Base-by-base conservation (phyloP, 2,888 invertebrate genomes). In the Hedya salicella region DNA sequence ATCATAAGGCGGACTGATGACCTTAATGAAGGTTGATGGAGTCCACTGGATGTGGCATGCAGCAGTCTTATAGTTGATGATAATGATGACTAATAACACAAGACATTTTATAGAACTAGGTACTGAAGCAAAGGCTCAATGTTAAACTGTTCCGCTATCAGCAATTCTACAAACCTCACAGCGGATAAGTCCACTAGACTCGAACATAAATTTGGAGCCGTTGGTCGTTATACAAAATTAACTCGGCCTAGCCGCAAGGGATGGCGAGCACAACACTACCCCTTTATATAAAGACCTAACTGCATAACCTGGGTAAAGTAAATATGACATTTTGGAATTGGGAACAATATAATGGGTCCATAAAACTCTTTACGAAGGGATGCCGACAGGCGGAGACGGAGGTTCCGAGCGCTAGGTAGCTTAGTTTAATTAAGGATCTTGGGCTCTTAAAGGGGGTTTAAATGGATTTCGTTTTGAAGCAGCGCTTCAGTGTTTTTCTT, bases 191-290 rank as follows among this genome's bases (percentile, higher is more conserved):
- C 52, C 60, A 54, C 54, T 61, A 66, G 61, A 49, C 42, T 53
- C 46, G 14, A 61, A 66, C 66, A 48, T 61, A 61, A 66, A 61
- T 49, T 59, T 61, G 49, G 19, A 60, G 54, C 54, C 53, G 21
- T 65, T 49, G 61, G 66, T 66, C 66, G 66, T 66, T 66, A 66
- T 54, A 66, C 66, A 61, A 61, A 66, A 66, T 66, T 54, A 61
- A 54, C 66, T 65, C 46, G 6, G 52, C 65, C 61, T 42, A 59
- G 61, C 61, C 66, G 61, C 61, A 66, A 54, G 66, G 54, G 60
- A 53, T 40, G 54, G 21, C 46, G 32, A 57, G 32, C 30, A n/a
- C 57, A 46, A 3, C 32, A 8, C 9, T 44, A 8, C 17, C 1
- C 6, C 6, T 9, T 8, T 5, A 17, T 46, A 32, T 32, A 57